Conservation (phyloP, 2,888 invertebrate species). For the Limenitis camilla region DNA sequence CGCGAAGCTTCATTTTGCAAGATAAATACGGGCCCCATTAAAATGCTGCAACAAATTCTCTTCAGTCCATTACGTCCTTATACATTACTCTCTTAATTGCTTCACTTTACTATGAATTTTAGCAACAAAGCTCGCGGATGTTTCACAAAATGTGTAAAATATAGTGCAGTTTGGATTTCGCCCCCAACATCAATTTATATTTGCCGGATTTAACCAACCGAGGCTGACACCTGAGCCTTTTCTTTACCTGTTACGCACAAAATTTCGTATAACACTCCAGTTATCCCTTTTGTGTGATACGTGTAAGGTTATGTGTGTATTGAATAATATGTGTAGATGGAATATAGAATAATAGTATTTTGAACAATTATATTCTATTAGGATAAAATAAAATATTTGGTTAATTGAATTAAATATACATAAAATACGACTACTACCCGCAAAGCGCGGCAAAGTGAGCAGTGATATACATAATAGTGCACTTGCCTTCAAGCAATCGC, state of each 20-base stretch:
- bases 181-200: conserved; percentile 63
- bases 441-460: conserved; percentile 25
- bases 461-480: conserved; percentile 33
- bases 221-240: conserved; percentile 51
- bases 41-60: conserved; percentile 61
- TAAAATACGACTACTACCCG: conserved; percentile 14
- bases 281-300: conserved; percentile 18
- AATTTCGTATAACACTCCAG: conserved; percentile 22
- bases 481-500: conserved; percentile 33
- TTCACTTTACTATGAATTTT: conserved; percentile 67
- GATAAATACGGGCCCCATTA: conserved; percentile 58
- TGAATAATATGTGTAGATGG: conserved; percentile 10
- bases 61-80: conserved; percentile 66
- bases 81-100: conserved; percentile 66
- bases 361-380: conserved; percentile 1
- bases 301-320: conserved; percentile 15
- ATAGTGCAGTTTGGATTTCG: conserved; percentile 60
- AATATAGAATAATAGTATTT: not conserved
- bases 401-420: conserved; percentile 8
- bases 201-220: conserved; percentile 54
- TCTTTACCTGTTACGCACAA: conserved; percentile 32
- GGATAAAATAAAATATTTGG: not conserved
- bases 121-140: conserved; percentile 57
- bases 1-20: conserved; percentile 50
- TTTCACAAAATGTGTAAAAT: conserved; percentile 58